phyloP scores from a whole-genome alignment of 2,113 vertebrate genomes.

The Tangachromis dhanisi region DNA sequence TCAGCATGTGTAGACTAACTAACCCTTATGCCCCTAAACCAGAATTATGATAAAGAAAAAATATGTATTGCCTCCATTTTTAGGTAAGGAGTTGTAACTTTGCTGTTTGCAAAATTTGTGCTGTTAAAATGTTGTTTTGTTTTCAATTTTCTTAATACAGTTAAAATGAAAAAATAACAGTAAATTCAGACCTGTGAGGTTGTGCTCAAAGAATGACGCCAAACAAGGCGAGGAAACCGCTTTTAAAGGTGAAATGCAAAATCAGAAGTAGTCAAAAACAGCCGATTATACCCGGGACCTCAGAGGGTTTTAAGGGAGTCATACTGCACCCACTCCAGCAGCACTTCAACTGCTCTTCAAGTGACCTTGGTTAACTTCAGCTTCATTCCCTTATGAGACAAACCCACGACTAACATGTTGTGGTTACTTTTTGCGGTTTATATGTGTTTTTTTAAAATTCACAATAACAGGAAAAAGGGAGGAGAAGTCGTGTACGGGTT shows the following conservation, averaged over 20 bases:
- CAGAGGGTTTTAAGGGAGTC: background rate
- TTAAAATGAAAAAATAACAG: background rate
- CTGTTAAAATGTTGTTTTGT: background rate
- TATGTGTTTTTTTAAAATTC: background rate
- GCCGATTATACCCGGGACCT: background rate
- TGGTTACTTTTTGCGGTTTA: background rate
- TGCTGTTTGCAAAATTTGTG: background rate
- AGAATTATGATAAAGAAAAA: background rate
- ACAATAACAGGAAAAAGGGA: background rate
- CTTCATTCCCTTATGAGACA: background rate
- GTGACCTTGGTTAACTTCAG: background rate
- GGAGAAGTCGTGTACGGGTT: rapidly evolving
- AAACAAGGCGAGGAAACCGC: background rate
- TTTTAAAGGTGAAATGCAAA: background rate
- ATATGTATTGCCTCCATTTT: background rate
- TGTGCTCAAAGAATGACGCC: background rate
- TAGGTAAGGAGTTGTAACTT: background rate
- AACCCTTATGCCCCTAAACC: background rate
- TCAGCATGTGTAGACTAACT: background rate
- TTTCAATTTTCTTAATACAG: background rate
- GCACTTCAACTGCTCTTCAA: background rate
- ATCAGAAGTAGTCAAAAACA: background rate
- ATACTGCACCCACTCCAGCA: background rate
- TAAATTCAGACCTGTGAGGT: background rate
- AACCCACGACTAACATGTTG: background rate